These are phyloP conservation scores for Gymnocheta viridis DNA, from an alignment of 2,888 invertebrate genomes.

Conservation along the genomic window DNA sequence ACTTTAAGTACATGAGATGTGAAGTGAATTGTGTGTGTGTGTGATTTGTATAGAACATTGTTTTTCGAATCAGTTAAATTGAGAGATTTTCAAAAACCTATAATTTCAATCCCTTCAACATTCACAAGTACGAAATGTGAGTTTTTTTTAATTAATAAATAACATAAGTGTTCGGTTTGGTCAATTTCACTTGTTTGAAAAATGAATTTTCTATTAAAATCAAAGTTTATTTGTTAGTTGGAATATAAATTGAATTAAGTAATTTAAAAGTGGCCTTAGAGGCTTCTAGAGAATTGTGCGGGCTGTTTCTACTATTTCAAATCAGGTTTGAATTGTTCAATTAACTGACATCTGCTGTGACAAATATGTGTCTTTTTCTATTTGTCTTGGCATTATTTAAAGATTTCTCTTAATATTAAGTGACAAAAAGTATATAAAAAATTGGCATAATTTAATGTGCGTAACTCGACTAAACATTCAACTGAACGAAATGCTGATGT, in stretches of 20 bases:
- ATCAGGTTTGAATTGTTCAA: slow-evolving; percentile 43
- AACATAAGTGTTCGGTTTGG: neutral
- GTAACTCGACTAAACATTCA: neutral
- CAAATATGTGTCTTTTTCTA: slow-evolving; percentile 43
- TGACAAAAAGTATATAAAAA: neutral
- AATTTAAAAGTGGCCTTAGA: neutral
- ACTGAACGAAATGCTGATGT: no score
- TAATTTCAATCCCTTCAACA: neutral
- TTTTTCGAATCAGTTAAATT: neutral
- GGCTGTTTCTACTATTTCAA: neutral
- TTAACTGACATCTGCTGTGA: slow-evolving; percentile 62
- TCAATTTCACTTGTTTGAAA: neutral
- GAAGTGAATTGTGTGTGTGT: no score
- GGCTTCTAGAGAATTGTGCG: neutral
- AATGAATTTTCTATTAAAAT: no score
- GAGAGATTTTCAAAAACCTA: neutral
- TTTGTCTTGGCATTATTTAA: slow-evolving; percentile 21
- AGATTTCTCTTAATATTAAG: neutral
- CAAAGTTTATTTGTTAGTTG: no score
- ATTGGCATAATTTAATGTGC: neutral
- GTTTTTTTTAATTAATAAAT: neutral
- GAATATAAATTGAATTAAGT: no score
- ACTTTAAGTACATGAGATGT: neutral
- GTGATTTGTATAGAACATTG: slow-evolving; percentile 28
- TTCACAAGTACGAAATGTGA: neutral